Evolutionary conservation across 2,797 vertebrate species (phyloP).

Genomic region (Morelia viridis): DNA sequence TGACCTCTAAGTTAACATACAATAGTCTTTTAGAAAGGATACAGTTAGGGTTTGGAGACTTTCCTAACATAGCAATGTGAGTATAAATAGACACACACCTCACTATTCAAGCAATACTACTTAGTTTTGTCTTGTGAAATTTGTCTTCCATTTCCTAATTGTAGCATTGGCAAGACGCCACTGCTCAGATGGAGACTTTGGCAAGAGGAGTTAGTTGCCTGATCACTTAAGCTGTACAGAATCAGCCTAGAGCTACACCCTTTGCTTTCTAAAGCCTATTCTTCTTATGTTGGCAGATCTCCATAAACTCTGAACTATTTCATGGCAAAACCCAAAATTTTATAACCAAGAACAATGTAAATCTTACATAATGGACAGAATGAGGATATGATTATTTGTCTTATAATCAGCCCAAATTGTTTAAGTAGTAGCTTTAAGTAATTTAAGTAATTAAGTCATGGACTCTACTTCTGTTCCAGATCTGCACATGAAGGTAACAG

Average conservation of each 20-base stretch:
- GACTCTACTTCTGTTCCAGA: neutral
- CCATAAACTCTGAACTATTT: neutral
- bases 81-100: neutral
- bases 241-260: neutral
- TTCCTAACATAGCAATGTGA: neutral
- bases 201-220: neutral
- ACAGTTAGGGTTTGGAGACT: neutral
- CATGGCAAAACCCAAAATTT: neutral
- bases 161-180: neutral
- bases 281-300: neutral
- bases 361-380: conserved; percentile 2
- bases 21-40: neutral
- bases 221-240: neutral
- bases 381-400: neutral
- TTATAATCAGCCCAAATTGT: neutral
- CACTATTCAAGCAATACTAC: neutral
- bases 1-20: neutral
- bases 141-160: neutral
- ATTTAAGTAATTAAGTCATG: neutral
- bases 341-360: neutral
- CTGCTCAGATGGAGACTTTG: neutral
- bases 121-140: neutral
- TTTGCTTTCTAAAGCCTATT: neutral
- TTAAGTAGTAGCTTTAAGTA: neutral
- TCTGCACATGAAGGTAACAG: neutral